Base-by-base conservation (phyloP, 2,888 invertebrate genomes). In the Tridacna gigas region DNA sequence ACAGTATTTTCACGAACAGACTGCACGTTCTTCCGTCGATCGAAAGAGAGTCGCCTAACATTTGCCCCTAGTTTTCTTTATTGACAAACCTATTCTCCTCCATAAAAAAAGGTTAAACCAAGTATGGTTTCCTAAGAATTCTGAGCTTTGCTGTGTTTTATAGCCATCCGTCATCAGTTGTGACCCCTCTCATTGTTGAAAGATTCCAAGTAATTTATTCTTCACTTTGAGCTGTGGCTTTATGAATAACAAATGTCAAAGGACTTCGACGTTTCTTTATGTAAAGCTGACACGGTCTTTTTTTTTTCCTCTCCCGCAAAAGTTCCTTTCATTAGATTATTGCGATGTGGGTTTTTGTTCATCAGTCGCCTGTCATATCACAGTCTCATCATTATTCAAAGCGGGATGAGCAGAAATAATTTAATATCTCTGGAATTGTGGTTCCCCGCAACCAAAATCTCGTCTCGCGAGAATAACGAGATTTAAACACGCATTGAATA, bases 401-500 rank as follows among this genome's bases (percentile, higher is more conserved):
- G 22, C 75, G 78, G 71, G 77, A 82, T 63, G 82, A 74, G 75
- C 78, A 83, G 82, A 80, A 82, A 86, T 86, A 86, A 86, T 83
- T 83, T 83, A 83, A 86, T 86, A 86, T 86, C 74, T 65, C 78
- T 76, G 74, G 77, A 82, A 79, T 85, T 79, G 79, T 85, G 74
- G 67, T 51, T 37, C 37, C 65, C 80, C 56, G 74, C 80, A 77
- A 65, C 73, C 37, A 80, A 76, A 71, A 48, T 25, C 48, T 51
- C 48, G 71, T 51, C 71, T 71, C 71, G 48, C n/a, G 71, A 26
- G 71, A 71, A 28, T 71, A 71, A 71, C 71, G 71, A 71, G 71
- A 71, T 71, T 71, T 71, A 71, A 51, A 71, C 71, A 71, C 71
- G 71, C 71, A 71, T 48, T 71, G 71, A 48, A 71, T 71, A 71